Base-by-base conservation (phyloP, 2,888 invertebrate genomes). In the Tridacna crocea region DNA sequence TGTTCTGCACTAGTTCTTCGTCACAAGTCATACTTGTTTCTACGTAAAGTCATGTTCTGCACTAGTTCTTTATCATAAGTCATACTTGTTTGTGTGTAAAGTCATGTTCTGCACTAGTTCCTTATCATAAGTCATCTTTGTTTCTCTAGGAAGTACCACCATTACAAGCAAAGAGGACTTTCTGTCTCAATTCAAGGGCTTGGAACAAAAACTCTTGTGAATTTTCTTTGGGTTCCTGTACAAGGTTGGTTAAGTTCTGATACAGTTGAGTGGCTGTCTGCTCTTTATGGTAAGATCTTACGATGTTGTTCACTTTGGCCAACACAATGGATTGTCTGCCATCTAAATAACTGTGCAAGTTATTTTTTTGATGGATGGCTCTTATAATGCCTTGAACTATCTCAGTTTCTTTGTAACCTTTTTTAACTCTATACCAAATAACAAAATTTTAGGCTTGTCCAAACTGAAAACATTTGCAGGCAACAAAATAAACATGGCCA, bases 251-350 rank as follows among this genome's bases (percentile, higher is more conserved):
- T n/a, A 72, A 46, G 22, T 48, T 51, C 17, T 72, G 72, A 72
- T 72, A 72, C 46, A 72, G 72, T 72, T 72, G 47, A 72, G 72
- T 72, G 26, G 72, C 72, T 46, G 72, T 48, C 51, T 72, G 36
- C 24, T 72, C 72, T 72, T 72, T 47, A 72, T 72, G 48, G 24
- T 72, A 72, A 47, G 48, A 48, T 36, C 51, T 72, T 15, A 72
- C 24, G 8, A 72, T 22, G n/a, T 12, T 51, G 72, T 72, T 72
- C n/a, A 72, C 48, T 10, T 47, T 26, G 22, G n/a, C 24, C 48
- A 72, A 72, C 22, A 47, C 10, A 15, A 72, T 13, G 10, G 22
- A 6, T 8, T 19, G 48, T 48, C 72, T 47, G 36, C 48, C 51
- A 13, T 51, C 51, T 51, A 51, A 51, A 17, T 51, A 51, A 51